A percentile compares a stretch with the other conserved stretches of the same genome.
Evolutionary conservation across 37 sponge, comb jelly and placozoan genomes (phyloP).

Genomic region (Axinella damicornis): DNA sequence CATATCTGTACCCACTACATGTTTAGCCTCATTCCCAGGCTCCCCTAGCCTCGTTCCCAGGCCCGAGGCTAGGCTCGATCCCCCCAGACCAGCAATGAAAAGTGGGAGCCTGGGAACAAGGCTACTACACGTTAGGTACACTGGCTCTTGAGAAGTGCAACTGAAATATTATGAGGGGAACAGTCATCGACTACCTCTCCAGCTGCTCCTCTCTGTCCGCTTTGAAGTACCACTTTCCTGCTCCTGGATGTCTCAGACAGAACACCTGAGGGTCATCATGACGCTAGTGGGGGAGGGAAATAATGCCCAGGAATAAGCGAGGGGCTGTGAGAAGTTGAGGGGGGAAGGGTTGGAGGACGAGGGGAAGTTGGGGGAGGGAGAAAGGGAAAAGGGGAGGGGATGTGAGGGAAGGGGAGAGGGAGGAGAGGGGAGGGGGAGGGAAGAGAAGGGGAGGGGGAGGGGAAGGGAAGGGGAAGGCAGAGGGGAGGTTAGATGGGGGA

Average conservation of each 20-base stretch:
- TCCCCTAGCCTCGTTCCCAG: no score
- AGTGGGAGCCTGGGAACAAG: no score
- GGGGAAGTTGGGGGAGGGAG: no score
- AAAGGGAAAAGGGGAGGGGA: not conserved
- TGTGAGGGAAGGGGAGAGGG: not conserved
- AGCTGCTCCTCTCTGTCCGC: constrained; percentile 64
- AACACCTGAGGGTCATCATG: constrained; percentile 65
- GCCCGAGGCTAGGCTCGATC: no score
- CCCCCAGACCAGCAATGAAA: no score
- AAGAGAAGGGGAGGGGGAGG: not conserved
- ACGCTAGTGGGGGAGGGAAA: not conserved
- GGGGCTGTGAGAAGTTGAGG: not conserved
- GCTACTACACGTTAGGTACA: no score
- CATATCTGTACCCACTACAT: no score
- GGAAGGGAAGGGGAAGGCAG: not conserved
- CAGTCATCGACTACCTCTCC: constrained; percentile 20
- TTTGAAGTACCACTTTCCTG: constrained; percentile 64
- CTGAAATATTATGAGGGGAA: no score
- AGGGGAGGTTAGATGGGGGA: not conserved
- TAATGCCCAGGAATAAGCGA: no score
- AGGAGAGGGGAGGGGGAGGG: not conserved
- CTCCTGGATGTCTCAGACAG: constrained; percentile 67
- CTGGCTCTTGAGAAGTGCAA: no score
- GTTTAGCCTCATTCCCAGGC: no score
- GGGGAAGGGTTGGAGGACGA: no score